These are phyloP conservation scores for Spea multiplicata DNA, from an alignment of 2,113 vertebrate genomes.

Conservation along the genomic window DNA sequence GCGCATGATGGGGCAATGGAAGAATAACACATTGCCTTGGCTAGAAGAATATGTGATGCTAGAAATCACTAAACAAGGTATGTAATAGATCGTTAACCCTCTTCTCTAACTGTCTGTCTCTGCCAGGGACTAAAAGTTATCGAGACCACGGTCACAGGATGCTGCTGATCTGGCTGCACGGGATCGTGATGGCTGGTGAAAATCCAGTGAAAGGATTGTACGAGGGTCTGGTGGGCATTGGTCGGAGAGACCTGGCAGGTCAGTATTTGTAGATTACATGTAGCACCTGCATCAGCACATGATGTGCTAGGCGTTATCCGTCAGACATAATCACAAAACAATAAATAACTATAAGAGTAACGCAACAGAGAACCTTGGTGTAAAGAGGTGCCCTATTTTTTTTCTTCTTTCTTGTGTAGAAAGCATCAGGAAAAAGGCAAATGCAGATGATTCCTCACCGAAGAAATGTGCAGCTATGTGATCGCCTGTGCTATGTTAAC, in stretches of 20 bases:
- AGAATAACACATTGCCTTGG: neutral
- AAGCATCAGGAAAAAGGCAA: conserved; percentile 79
- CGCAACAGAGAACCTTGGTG: neutral
- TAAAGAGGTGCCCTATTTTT: neutral
- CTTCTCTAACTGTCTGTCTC: too few relatives aligned
- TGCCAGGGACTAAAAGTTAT: conserved; percentile 80
- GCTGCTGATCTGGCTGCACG: conserved; percentile 88
- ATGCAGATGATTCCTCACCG: conserved; percentile 64
- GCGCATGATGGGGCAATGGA: neutral
- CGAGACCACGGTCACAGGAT: conserved; percentile 85
- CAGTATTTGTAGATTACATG: conserved; percentile 9
- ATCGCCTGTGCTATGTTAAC: conserved; percentile 7
- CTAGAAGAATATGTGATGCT: neutral
- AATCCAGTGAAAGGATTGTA: conserved; percentile 84
- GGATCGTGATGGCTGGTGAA: conserved; percentile 65
- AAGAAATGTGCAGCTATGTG: conserved; percentile 78
- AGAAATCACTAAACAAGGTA: neutral
- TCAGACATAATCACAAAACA: too few relatives aligned
- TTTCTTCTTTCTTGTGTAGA: conserved; percentile 66
- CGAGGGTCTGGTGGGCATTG: conserved; percentile 78
- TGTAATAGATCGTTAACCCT: too few relatives aligned
- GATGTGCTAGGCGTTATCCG: too few relatives aligned
- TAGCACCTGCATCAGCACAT: too few relatives aligned
- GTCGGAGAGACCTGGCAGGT: conserved; percentile 83
- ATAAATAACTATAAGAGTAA: too few relatives aligned